Base-by-base conservation (phyloP, 2,888 invertebrate species). In the Chloroclystis v-ata region DNA sequence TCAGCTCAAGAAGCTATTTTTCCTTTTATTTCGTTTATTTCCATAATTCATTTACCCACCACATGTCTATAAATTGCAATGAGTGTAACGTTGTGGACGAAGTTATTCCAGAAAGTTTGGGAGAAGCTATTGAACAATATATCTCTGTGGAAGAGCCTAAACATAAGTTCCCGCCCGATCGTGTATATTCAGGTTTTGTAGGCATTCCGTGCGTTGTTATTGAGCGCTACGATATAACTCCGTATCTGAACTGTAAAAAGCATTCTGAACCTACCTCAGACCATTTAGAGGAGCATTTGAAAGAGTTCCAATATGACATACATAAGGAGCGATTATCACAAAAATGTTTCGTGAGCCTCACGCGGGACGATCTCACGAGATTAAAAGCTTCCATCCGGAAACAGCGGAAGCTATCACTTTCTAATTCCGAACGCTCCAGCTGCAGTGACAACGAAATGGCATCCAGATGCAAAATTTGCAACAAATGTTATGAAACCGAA, bases 401-500 rank as follows among this genome's bases (percentile, higher is more conserved):
- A n/a, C 29, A 30, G 24, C 16, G 26, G 30, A 26, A 30, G 9
- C 40, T 38, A 59, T 0, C 54, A 1, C 51, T 57, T 42, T 57
- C 69, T 2, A 69, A 71, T 32, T 55, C 65, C 6, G 69, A 71
- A n/a, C 42, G 50, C 20, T 62, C 61, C 0, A 43, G 52, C 13
- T 40, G 49, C 24, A 41, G 54, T 20, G 58, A 52, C 25, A 67
- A 50, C 37, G 57, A 52, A 24, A 69, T 78, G 60, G 58, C 61
- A 2, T 57, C 74, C 0, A 73, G 69, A 43, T 85, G 84, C 52
- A 79, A 78, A 39, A 78, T 83, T 26, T 85, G 85, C 54, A 63
- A 69, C 1, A 85, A 84, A 56, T 54, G 60, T 0, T 85, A 82
- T 47, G 61, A 69, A 0, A 75, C 64, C 20, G 70, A 72, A 24